phyloP scores from a whole-genome alignment of 2,113 vertebrate genomes.

The Rhinolophus ferrumequinum region DNA sequence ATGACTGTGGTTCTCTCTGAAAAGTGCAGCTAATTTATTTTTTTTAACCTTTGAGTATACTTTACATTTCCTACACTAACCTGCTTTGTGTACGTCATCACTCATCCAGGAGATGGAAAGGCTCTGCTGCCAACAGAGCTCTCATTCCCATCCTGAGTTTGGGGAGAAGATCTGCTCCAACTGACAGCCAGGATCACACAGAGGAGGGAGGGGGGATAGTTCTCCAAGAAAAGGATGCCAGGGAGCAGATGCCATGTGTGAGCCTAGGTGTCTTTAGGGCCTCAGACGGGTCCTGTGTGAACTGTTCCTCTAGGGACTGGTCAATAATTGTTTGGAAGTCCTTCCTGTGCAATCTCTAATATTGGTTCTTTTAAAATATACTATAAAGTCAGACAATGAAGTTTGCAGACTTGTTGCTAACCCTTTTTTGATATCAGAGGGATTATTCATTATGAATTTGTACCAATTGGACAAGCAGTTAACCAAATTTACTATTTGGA shows the following conservation, averaged over 20 bases:
- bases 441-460: no score
- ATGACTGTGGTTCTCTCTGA: background rate
- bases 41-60: background rate
- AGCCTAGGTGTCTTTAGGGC: background rate
- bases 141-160: background rate
- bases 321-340: background rate
- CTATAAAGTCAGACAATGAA: background rate
- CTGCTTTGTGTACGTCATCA: background rate
- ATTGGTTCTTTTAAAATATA: slow-evolving; percentile 13
- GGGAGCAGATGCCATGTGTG: background rate
- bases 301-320: background rate
- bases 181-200: background rate
- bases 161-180: background rate
- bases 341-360: background rate
- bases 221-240: background rate
- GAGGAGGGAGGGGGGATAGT: background rate
- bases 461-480: no score
- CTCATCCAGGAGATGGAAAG: background rate
- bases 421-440: no score
- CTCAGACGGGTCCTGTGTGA: background rate
- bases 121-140: background rate
- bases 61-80: background rate
- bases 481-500: no score
- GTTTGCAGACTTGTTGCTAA: no score
- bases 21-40: background rate